Percentiles rank a stretch among this genome's conserved stretches.
Evolutionary conservation across 2,888 invertebrate species (phyloP).

Genomic region (Drosophila anomalata): DNA sequence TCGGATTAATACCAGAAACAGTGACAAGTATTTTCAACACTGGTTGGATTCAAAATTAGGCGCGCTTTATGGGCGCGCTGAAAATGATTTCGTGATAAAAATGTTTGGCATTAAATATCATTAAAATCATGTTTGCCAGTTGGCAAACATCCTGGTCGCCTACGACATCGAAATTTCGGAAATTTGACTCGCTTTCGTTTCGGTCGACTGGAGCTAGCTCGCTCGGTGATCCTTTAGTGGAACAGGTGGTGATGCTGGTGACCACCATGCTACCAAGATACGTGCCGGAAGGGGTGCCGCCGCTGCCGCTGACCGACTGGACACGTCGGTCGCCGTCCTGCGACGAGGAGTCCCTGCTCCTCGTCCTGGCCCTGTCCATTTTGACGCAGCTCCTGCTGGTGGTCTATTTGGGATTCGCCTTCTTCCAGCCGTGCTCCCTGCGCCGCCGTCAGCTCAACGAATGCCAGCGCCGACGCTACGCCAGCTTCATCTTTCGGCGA

Average conservation of each 20-base stretch:
- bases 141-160: not conserved
- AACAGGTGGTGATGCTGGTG: slow-evolving; percentile 1
- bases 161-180: slow-evolving; percentile 12
- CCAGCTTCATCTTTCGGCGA: slow-evolving; percentile 55
- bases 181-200: not conserved
- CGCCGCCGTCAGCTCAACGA: slow-evolving; percentile 34
- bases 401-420: slow-evolving; percentile 30
- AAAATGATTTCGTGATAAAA: not conserved
- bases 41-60: not conserved
- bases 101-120: not conserved
- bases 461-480: slow-evolving; percentile 38
- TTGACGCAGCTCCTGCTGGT: slow-evolving; percentile 44
- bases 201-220: not conserved
- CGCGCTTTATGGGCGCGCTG: not conserved
- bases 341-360: slow-evolving; percentile 35
- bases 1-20: not conserved
- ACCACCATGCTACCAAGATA: slow-evolving; percentile 2
- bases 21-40: not conserved
- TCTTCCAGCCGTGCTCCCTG: slow-evolving; percentile 26
- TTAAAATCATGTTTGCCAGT: not conserved
- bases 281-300: not conserved
- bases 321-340: not conserved
- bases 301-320: not conserved
- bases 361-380: slow-evolving; percentile 36
- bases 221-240: slow-evolving; percentile 2